Evolutionary conservation across 2,888 invertebrate species (phyloP), one percentile per base, ranked within the genome.

Genomic region (Geotrupes spiniger): DNA sequence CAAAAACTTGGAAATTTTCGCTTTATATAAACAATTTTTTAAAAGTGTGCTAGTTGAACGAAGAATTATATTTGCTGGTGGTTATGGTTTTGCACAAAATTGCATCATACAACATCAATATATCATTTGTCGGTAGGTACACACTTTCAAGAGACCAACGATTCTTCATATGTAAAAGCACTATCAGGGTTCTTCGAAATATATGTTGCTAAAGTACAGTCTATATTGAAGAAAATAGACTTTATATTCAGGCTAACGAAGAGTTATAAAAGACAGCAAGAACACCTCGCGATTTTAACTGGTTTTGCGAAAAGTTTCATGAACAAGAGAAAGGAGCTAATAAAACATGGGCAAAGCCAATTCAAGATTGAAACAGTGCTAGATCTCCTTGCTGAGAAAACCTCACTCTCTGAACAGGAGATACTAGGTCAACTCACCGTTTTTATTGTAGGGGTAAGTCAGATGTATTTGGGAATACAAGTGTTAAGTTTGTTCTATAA

Each of bases 371-470:
- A 29, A 10, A 25, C 42, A 21, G 40, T 58, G 5, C 29, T 58
- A n/a, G 54, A 57, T 45, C 25, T 43, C 10, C 37, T 49, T 8
- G 8, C 37, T 4, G 36, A 40, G 14, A 46, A 52, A 8, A 28
- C 39, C 10, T 11, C 41, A 6, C 38, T 57, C 29, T 50, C 43
- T 1, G 54, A 54, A 16, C 53, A 57, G 12, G 53, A 53, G 16
- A 45, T 58, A 8, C 38, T 52, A 8, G 52, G 57, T 14, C 54
- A 58, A 45, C 47, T 58, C 10, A 49, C 57, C 45, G 57, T 55
- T 12, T 57, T 58, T 42, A 53, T 58, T 48, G 46, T 57, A 28
- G 47, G 54, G 9, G 58, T 58, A 51, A 54, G 45, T 49, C 9
- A 28, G n/a, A n/a, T n/a, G n/a, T n/a, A n/a, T n/a, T n/a, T n/a